Base-by-base conservation (phyloP, 2,888 invertebrate genomes). In the Prosapia bicincta region DNA sequence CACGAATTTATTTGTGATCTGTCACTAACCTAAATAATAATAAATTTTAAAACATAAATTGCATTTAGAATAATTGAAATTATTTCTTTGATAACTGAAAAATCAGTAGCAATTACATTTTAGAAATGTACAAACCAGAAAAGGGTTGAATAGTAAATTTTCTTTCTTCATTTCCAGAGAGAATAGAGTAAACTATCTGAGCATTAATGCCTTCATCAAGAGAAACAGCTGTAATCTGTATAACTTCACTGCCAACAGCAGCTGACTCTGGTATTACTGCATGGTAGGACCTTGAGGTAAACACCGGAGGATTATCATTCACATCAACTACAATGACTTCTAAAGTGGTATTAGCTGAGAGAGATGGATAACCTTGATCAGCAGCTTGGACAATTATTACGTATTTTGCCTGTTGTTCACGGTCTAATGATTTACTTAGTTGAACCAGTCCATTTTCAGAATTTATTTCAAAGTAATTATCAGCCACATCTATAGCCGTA, bases 401-500 rank as follows among this genome's bases (percentile, higher is more conserved):
- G 28, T 74, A 74, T 26, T 54, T 20, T 9, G 74, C 28, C 30
- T 74, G 67, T 20, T 43, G 71, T 10, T 43, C 71, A 15, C 43
- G 26, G 69, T 74, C 74, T 38, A 74, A 66, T 15, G 69, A 66
- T 26, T 43, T 24, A 9, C 69, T 69, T 24, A 74, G 23, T 32
- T 54, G 74, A 23, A 74, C 74, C 43, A 74, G 26, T 9, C 74
- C 74, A 26, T 69, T 74, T 15, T 54, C 66, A 1, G 69, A n/a
- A 24, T 74, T 69, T 0, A 74, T 65, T 24, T 24, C 30, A 32
- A 74, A 69, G 43, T 69, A 74, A 10, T 69, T 65, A 5, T 28
- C 69, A 7, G 69, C 74, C 5, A 89, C 89, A 82, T 92, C 91
- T 20, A 26, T 1, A 79, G 95, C 90, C 0, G 92, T 90, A 85